These are phyloP conservation scores for Hybos culiciformis DNA, from an alignment of 2,888 invertebrate genomes.

Conservation along the genomic window DNA sequence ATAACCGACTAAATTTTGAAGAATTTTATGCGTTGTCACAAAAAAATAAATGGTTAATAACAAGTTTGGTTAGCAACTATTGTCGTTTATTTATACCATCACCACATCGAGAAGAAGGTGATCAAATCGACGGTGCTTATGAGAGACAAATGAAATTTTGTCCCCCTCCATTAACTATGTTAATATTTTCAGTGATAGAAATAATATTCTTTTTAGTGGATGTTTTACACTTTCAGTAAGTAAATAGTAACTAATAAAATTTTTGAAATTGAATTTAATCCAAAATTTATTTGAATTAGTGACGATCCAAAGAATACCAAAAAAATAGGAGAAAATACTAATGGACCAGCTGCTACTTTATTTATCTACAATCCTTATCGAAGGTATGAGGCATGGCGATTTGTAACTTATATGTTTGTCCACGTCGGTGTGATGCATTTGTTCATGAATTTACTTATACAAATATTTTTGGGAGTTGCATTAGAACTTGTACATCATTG, in stretches of 20 bases:
- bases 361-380: constrained; percentile 81
- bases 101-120: constrained; percentile 28
- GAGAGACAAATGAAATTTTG: constrained; percentile 85
- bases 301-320: constrained; percentile 31
- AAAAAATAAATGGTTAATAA: constrained; percentile 37
- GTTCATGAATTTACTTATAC: constrained; percentile 79
- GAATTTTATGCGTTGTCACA: constrained; percentile 53
- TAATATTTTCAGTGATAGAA: constrained; percentile 76
- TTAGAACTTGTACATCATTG: constrained; percentile 93
- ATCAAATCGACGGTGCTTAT: constrained; percentile 56
- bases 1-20: constrained; percentile 49
- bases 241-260: constrained; percentile 16
- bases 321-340: constrained; percentile 34
- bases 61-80: constrained; percentile 26
- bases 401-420: constrained; percentile 88
- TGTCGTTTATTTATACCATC: constrained; percentile 30
- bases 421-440: constrained; percentile 85
- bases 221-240: constrained; percentile 33
- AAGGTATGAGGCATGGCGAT: constrained; percentile 85
- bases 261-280: background rate
- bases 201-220: constrained; percentile 52
- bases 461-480: constrained; percentile 84
- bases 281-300: constrained; percentile 16
- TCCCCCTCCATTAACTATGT: constrained; percentile 87
- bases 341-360: constrained; percentile 65